These are phyloP conservation scores for Caenorhabditis auriculariae DNA, from an alignment of 2,888 invertebrate species.

Conservation along the genomic window DNA sequence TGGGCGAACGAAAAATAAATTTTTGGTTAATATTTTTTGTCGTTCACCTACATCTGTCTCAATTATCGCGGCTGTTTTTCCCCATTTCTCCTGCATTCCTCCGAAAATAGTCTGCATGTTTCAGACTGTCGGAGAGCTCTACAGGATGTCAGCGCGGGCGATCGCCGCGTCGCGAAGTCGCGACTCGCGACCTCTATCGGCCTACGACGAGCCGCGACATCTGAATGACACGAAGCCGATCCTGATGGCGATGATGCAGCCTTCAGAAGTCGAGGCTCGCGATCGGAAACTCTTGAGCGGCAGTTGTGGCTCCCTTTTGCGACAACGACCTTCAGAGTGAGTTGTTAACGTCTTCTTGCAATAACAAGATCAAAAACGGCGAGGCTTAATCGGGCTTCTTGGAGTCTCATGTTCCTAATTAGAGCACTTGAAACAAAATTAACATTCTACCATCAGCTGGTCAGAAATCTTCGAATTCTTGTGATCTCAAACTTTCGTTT, in stretches of 20 bases:
- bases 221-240: too few species aligned
- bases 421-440: too few species aligned
- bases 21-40: not conserved
- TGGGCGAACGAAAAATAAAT: too few species aligned
- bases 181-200: slow-evolving; percentile 17
- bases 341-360: not conserved
- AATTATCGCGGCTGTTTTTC: not conserved
- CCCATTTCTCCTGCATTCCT: not conserved
- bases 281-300: too few species aligned
- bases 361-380: too few species aligned
- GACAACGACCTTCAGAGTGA: too few species aligned
- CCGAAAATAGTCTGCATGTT: not conserved
- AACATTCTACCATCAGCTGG: too few species aligned
- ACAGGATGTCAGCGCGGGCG: slow-evolving; percentile 32
- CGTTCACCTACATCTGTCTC: not conserved
- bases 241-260: slow-evolving; percentile 25
- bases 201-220: slow-evolving; percentile 22
- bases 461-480: too few species aligned
- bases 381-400: too few species aligned
- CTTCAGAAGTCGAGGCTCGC: slow-evolving; percentile 14
- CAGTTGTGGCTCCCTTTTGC: too few species aligned
- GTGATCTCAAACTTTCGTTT: too few species aligned
- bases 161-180: slow-evolving; percentile 18
- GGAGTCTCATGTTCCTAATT: too few species aligned
- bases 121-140: slow-evolving; percentile 8